These are phyloP conservation scores for Sterna hirundo DNA, from an alignment of 2,113 vertebrate genomes.

Conservation along the genomic window DNA sequence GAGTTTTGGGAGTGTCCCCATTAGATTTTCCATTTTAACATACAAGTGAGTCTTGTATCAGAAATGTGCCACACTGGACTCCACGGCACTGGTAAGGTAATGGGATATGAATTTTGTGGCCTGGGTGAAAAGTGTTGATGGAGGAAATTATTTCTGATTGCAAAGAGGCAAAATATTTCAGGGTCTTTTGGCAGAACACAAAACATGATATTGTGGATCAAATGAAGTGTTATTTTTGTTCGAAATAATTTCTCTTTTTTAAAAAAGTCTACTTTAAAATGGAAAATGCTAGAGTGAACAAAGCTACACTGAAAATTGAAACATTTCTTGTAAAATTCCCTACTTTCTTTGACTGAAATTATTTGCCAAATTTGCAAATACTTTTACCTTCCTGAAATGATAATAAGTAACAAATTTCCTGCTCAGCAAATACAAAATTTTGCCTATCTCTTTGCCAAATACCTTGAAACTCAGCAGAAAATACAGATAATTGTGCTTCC, in stretches of 20 bases:
- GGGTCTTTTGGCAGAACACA: neutral
- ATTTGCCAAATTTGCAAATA: neutral
- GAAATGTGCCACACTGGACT: neutral
- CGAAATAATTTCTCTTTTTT: neutral
- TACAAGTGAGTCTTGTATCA: neutral
- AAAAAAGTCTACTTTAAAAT: neutral
- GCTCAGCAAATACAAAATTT: neutral
- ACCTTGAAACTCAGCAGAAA: conserved; percentile 12
- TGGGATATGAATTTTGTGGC: neutral
- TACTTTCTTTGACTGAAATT: neutral
- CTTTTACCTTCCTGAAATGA: neutral
- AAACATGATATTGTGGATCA: neutral
- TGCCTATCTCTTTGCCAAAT: neutral
- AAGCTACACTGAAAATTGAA: neutral
- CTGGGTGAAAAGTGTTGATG: neutral
- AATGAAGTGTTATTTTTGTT: neutral
- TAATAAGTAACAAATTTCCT: neutral
- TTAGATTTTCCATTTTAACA: neutral
- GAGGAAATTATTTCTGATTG: neutral
- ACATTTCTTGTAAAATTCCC: neutral
- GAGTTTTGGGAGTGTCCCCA: neutral
- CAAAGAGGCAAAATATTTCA: neutral
- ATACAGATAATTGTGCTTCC: conserved; percentile 19
- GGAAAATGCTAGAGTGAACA: neutral
- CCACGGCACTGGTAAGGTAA: neutral